Percentiles rank a stretch among this genome's conserved stretches.
Conservation (phyloP, 1,140 invertebrate genomes). For the Cotesia chilonis region DNA sequence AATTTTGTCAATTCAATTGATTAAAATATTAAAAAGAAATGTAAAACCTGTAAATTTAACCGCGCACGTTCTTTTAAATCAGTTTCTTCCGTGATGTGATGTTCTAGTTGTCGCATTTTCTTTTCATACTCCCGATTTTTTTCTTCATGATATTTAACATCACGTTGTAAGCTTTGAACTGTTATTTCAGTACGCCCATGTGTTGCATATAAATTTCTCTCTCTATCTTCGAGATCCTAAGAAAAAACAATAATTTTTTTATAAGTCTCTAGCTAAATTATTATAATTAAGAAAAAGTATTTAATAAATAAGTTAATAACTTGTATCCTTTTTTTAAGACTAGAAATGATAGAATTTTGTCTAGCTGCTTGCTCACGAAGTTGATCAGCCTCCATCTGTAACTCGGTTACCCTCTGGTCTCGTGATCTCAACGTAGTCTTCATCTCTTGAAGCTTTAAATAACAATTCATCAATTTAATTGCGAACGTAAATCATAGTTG, state of each 20-base stretch:
- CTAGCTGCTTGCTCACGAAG: conserved; percentile 81
- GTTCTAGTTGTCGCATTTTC: conserved; percentile 75
- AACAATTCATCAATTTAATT: conserved; percentile 22
- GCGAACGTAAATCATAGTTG: background rate
- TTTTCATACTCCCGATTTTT: conserved; percentile 78
- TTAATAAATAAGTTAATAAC: conserved; percentile 44
- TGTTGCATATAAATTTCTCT: conserved; percentile 71
- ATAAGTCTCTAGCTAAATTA: no score
- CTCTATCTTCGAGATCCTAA: conserved; percentile 77
- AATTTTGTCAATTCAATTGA: background rate
- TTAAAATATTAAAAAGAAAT: background rate
- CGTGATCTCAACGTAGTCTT: conserved; percentile 71
- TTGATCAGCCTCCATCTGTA: conserved; percentile 76
- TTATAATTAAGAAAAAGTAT: background rate
- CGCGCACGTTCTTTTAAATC: conserved; percentile 64
- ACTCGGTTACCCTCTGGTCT: conserved; percentile 73
- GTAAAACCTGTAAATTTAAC: conserved; percentile 48
- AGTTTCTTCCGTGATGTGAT: conserved; percentile 71
- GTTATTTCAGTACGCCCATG: conserved; percentile 74
- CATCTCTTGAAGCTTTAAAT: conserved; percentile 71
- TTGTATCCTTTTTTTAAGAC: conserved; percentile 79
- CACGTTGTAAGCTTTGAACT: conserved; percentile 76
- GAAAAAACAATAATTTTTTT: background rate
- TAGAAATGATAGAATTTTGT: conserved; percentile 80
- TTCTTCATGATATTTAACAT: conserved; percentile 78